These are phyloP conservation scores for Peromyscus californicus DNA, from an alignment of 2,113 vertebrate species.

Conservation along the genomic window DNA sequence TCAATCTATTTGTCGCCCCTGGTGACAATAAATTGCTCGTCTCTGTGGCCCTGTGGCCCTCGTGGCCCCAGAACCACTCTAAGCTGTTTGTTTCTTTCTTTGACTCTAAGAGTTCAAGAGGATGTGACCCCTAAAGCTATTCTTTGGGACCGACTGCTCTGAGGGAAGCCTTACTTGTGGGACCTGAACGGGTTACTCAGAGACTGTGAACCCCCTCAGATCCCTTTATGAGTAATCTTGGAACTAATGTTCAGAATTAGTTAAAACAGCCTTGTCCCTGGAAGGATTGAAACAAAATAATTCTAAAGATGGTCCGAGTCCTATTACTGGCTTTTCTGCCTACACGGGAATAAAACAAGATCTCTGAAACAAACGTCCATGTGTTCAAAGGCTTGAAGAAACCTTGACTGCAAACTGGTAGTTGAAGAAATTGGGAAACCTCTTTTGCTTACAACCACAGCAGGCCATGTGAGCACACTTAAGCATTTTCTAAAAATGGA, in stretches of 20 bases:
- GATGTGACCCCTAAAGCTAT: neutral
- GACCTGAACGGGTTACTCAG: neutral
- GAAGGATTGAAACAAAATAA: neutral
- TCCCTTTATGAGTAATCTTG: neutral
- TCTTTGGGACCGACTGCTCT: neutral
- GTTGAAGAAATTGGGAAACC: neutral
- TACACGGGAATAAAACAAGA: neutral
- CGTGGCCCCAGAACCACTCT: neutral
- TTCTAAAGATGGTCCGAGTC: neutral
- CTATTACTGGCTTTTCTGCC: neutral
- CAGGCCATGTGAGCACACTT: neutral
- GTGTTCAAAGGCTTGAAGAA: conserved; percentile 40
- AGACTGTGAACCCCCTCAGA: neutral
- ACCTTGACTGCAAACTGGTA: neutral
- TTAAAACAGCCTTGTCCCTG: neutral
- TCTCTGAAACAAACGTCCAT: conserved; percentile 10
- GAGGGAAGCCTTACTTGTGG: neutral
- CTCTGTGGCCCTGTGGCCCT: conserved; percentile 37
- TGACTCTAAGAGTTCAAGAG: conserved; percentile 15
- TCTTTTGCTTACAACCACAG: neutral
- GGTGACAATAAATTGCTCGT: conserved; percentile 8
- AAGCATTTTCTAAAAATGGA: conserved; percentile 34
- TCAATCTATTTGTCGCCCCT: conserved; percentile 71
- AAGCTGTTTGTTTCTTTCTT: conserved; percentile 28
- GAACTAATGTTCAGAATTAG: neutral